A percentile compares a stretch with the other conserved stretches of the same genome.
These are phyloP conservation scores for Brachyopa scutellaris DNA, from an alignment of 2,888 invertebrate genomes.

Conservation along the genomic window DNA sequence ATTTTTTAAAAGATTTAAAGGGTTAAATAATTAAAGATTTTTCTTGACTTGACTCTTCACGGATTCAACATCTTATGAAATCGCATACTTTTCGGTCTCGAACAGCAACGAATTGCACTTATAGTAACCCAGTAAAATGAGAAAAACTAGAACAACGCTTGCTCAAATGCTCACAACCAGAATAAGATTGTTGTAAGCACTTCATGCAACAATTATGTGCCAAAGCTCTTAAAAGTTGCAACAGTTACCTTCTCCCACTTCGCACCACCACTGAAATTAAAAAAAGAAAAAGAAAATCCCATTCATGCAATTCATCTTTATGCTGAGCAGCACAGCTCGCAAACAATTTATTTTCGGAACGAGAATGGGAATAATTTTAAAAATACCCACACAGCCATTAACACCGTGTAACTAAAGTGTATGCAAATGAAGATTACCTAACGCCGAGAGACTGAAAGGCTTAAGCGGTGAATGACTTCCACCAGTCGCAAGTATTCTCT, in stretches of 20 bases:
- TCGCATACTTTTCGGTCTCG: conserved; percentile 18
- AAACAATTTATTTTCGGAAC: conserved; percentile 69
- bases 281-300: no score
- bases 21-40: no score
- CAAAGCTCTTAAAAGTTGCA: conserved; percentile 50
- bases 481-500: conserved; percentile 30
- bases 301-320: conserved; percentile 67
- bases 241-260: conserved; percentile 59
- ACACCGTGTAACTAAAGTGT: conserved; percentile 70
- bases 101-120: conserved; percentile 51
- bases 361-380: conserved; percentile 63
- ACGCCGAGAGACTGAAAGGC: conserved; percentile 68
- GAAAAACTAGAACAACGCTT: conserved; percentile 41
- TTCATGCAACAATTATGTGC: conserved; percentile 68
- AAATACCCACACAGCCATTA: conserved; percentile 64
- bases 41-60: no score
- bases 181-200: conserved; percentile 68
- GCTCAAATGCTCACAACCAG: conserved; percentile 41
- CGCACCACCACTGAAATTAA: conserved; percentile 48
- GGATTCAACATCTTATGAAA: not conserved
- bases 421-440: conserved; percentile 73
- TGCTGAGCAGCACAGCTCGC: conserved; percentile 32
- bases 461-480: conserved; percentile 71
- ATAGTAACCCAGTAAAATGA: conserved; percentile 66
- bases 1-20: no score